Conservation (phyloP, 2,797 vertebrate genomes). For the Tolypeutes matacus region DNA sequence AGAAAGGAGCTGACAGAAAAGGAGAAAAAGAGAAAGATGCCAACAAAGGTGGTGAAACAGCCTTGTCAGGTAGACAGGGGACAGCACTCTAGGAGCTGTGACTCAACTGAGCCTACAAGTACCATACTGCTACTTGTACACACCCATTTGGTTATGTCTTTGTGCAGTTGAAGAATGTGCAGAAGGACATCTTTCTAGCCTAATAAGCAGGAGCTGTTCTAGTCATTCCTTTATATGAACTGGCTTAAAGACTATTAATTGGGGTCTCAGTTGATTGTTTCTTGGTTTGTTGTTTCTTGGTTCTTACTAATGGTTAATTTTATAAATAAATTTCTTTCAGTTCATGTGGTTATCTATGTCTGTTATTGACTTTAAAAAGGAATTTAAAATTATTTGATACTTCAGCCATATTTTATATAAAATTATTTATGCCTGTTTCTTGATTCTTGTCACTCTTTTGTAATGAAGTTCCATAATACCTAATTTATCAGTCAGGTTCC, state of each 20-base stretch:
- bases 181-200: conserved; percentile 46
- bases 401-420: background rate
- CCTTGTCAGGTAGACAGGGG: conserved; percentile 35
- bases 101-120: background rate
- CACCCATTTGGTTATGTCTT: background rate
- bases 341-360: conserved; percentile 45
- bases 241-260: conserved; percentile 34
- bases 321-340: conserved; percentile 73
- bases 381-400: conserved; percentile 38
- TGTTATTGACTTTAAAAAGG: conserved; percentile 49
- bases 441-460: conserved; percentile 45
- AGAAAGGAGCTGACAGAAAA: background rate
- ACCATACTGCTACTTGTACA: background rate
- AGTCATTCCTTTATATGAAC: background rate
- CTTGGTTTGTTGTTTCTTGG: conserved; percentile 30
- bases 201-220: conserved; percentile 19
- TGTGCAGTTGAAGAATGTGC: conserved; percentile 23
- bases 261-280: conserved; percentile 20
- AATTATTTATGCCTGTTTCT: conserved; percentile 39
- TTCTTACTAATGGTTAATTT: conserved; percentile 44
- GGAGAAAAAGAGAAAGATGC: conserved; percentile 24
- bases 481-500: too few species aligned
- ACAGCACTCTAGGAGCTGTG: background rate
- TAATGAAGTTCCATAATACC: conserved; percentile 44
- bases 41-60: conserved; percentile 46